Evolutionary conservation across 1,140 invertebrate species (phyloP).

Genomic region (honey bee (Apis mellifera)): DNA sequence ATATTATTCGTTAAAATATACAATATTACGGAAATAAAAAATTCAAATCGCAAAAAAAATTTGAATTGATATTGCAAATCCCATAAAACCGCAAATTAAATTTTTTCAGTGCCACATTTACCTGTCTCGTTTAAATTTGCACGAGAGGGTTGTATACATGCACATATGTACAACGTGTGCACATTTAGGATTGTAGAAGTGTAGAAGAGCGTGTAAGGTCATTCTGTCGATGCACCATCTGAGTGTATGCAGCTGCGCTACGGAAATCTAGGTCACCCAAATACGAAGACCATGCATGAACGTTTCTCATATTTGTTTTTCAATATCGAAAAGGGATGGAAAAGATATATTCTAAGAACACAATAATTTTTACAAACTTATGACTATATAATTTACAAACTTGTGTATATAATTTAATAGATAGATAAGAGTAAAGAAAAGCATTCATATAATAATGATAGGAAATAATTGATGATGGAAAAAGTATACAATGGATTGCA

Average conservation of each 20-base stretch:
- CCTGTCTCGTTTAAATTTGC: conserved; percentile 3
- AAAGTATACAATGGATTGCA: too few species aligned
- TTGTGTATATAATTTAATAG: background rate
- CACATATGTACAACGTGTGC: background rate
- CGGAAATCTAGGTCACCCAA: conserved; percentile 53
- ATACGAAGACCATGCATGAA: conserved; percentile 36
- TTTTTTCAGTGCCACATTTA: background rate
- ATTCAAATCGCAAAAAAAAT: background rate
- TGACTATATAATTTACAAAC: background rate
- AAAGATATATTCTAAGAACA: background rate
- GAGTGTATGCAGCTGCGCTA: conserved; percentile 37
- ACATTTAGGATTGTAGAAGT: conserved; percentile 15
- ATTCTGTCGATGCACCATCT: conserved; percentile 4
- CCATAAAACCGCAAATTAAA: background rate
- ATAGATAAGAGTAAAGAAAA: too few species aligned
- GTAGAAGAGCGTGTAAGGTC: conserved; percentile 14
- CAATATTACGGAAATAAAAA: background rate
- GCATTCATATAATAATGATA: too few species aligned
- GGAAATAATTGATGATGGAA: too few species aligned
- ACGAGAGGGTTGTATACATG: background rate
- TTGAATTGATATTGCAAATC: background rate
- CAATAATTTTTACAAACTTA: background rate
- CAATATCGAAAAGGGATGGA: conserved; percentile 19
- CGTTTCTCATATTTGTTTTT: conserved; percentile 24
- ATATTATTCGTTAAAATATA: too few species aligned